Evolutionary conservation across 1,140 invertebrate species (phyloP), one percentile per base, ranked within the genome.

Genomic region (Colletes gigas): DNA sequence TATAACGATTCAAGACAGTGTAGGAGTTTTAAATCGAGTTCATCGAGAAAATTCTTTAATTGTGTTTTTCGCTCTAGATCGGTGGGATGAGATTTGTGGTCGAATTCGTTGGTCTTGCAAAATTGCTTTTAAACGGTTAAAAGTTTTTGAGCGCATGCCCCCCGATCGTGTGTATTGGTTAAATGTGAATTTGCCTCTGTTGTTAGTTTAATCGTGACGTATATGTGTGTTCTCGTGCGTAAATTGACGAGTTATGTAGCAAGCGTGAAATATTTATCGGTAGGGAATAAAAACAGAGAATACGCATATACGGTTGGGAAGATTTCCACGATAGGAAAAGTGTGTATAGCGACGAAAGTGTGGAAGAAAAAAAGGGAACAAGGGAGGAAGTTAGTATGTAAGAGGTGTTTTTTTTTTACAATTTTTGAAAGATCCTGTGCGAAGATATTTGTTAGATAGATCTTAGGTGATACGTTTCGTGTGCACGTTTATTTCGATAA

Each of bases 181-280:
- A 72, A 63, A 65, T 63, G 77, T 79, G 70, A 79, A 79, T 66
- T 79, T 79, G 60, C 77, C 70, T 67, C 41, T 66, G 63, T 66
- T 72, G 70, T 78, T 71, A 7, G 67, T 78, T 69, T 65, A 65
- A 30, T 44, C 15, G 60, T 79, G 77, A 79, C 77, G 69, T 78
- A 65, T 66, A 73, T 79, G 60, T 57, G 52, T 65, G 39, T 57
- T 57, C 19, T 73, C 21, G 57, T 52, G 50, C 41, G 57, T 78
- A 57, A 44, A 21, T 73, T 44, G 62, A 73, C 63, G 77, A 65
- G n/a, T 66, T 62, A 50, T 41, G 39, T 52, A 57, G 50, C 52
- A 55, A 15, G 54, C 17, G 41, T 79, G 39, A 73, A 66, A 79
- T 55, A 79, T 73, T 79, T 73, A 12, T 73, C 41, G 21, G 57